These are phyloP conservation scores for Crepidodera aurea DNA, from an alignment of 2,888 invertebrate species.

Conservation along the genomic window DNA sequence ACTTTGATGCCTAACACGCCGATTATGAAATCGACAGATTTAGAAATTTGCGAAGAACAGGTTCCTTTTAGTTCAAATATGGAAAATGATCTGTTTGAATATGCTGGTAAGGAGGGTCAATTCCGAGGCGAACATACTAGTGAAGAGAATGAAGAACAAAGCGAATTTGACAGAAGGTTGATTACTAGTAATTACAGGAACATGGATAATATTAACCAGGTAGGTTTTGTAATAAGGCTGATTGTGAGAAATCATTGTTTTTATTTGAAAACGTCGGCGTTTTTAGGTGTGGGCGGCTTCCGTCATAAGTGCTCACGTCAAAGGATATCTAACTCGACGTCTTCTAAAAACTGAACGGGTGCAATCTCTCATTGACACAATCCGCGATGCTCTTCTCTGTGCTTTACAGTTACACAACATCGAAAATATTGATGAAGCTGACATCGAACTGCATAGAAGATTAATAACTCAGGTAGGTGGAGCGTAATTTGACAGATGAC, in stretches of 20 bases:
- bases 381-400: slow-evolving; percentile 79
- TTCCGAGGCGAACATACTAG: too few species aligned
- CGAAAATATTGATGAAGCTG: slow-evolving; percentile 69
- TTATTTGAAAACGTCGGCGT: too few species aligned
- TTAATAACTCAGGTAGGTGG: slow-evolving; percentile 76
- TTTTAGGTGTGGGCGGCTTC: slow-evolving; percentile 68
- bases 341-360: slow-evolving; percentile 84
- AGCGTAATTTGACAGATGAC: too few species aligned
- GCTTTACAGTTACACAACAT: slow-evolving; percentile 77
- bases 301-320: slow-evolving; percentile 72
- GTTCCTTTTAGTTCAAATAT: not conserved
- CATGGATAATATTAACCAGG: slow-evolving; percentile 31
- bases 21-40: slow-evolving; percentile 32
- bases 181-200: not conserved
- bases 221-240: too few species aligned
- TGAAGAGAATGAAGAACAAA: not conserved
- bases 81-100: not conserved
- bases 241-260: too few species aligned
- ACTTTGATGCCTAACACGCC: slow-evolving; percentile 35
- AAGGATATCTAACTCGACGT: slow-evolving; percentile 83
- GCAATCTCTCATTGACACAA: slow-evolving; percentile 79
- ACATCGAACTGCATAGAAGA: slow-evolving; percentile 76
- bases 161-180: not conserved
- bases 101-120: too few species aligned
- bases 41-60: slow-evolving; percentile 26